Evolutionary conservation across 2,797 vertebrate species (phyloP), one percentile per base, ranked within the genome.

Genomic region (Ptychobarbus kaznakovi): DNA sequence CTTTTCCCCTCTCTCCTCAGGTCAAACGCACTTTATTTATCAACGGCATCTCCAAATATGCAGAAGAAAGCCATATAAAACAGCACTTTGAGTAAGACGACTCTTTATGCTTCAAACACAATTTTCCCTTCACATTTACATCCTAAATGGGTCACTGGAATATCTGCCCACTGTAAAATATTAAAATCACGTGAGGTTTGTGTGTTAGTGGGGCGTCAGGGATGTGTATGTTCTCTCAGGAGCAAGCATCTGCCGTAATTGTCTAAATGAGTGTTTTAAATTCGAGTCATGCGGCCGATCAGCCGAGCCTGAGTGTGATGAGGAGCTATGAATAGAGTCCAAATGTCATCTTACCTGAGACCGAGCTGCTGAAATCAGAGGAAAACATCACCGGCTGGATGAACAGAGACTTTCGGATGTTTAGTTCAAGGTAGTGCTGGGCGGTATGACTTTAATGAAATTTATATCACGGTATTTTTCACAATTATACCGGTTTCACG

Each of bases 1-100:
- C 0, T 10, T 49, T 91, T 49, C 90, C 32, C 89, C 22, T 51
- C 35, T 84, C 40, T 40, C 85, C 28, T 86, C 92, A 99, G 98
- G 98, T 99, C 88, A 99, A 99, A 90, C 95, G 97, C 87, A 99
- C 98, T 86, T 96, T 99, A 18, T 99, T 99, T 89, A 98, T 99
- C 79, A 99, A 97, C 3, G 97, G 98, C 22, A 97, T 99, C 89
- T 99, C 98, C 72, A 99, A 97, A 90, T 99, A 99, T 0, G 97
- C 98, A 0, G 97, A 98, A 90, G 95, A 98, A 72, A 95, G 92
- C 80, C 97, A 99, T 88, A 99, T 99, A 93, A 99, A 98, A 86
- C 97, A 97, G 87, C 98, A 99, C 93, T 99, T 99, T 94, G 97
- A 99, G 98, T 99, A 89, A 96, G 98, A 96, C 32, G 0, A 1